Percentiles rank a stretch among this genome's conserved stretches.
phyloP scores from a whole-genome alignment of 2,797 vertebrate genomes.

The Pangasius macronema region DNA sequence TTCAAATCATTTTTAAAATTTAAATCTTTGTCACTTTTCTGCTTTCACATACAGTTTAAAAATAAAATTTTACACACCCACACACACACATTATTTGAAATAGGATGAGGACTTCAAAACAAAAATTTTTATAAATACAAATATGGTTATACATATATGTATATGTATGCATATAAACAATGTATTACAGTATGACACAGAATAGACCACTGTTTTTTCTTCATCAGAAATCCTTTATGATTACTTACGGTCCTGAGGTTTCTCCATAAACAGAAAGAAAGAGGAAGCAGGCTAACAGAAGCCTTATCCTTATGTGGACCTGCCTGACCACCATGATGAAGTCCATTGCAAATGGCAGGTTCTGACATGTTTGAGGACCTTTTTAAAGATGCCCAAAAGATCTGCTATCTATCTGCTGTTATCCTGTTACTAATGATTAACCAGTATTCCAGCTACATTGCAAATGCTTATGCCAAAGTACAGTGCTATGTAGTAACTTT shows the following conservation, averaged over 20 bases:
- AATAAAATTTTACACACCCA: background rate
- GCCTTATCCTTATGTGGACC: background rate
- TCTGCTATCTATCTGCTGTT: background rate
- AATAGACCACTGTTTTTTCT: background rate
- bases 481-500: background rate
- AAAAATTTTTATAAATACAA: background rate
- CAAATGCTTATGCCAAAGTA: slow-evolving; percentile 4
- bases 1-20: background rate
- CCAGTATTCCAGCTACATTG: background rate
- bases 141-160: no score
- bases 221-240: background rate
- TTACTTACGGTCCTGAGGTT: slow-evolving; percentile 47
- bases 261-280: slow-evolving; percentile 36
- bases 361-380: background rate
- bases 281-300: slow-evolving; percentile 31
- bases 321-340: slow-evolving; percentile 30
- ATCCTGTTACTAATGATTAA: slow-evolving; percentile 25
- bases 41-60: background rate
- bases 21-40: background rate
- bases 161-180: background rate
- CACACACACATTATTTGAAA: background rate
- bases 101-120: background rate
- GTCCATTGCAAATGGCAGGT: slow-evolving; percentile 12
- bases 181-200: background rate
- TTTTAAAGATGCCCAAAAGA: slow-evolving; percentile 13